These are phyloP conservation scores for Octopus bimaculoides DNA, from an alignment of 1,140 invertebrate genomes.

Conservation along the genomic window DNA sequence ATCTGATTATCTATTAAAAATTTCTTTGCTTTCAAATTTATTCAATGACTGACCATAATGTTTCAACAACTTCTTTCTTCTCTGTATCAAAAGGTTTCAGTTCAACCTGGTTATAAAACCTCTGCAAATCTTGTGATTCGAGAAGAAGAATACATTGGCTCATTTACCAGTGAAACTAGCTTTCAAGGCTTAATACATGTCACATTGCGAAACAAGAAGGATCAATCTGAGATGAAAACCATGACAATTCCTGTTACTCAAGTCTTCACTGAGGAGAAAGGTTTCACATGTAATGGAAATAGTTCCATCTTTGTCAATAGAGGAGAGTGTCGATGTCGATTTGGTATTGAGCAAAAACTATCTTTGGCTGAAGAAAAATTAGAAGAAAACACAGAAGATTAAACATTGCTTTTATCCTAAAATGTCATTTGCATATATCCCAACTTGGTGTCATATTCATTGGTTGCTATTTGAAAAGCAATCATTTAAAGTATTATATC, in stretches of 20 bases:
- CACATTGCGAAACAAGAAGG: slow-evolving; percentile 47
- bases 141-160: slow-evolving; percentile 58
- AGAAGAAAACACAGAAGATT: slow-evolving; percentile 17
- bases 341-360: slow-evolving; percentile 56
- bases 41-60: too few species aligned
- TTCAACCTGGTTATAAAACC: slow-evolving; percentile 55
- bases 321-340: slow-evolving; percentile 52
- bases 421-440: too few species aligned
- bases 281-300: slow-evolving; percentile 38
- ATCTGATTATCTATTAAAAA: too few species aligned
- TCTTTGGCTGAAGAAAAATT: slow-evolving; percentile 31
- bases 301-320: slow-evolving; percentile 45
- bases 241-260: slow-evolving; percentile 46
- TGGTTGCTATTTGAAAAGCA: too few species aligned
- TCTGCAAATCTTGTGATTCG: slow-evolving; percentile 59
- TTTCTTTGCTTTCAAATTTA: too few species aligned
- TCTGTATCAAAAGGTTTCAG: too few species aligned
- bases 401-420: not conserved
- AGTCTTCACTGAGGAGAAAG: slow-evolving; percentile 46
- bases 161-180: slow-evolving; percentile 53
- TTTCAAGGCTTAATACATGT: slow-evolving; percentile 57
- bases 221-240: slow-evolving; percentile 49
- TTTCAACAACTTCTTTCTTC: too few species aligned
- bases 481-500: too few species aligned
- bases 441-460: too few species aligned